These are phyloP conservation scores for Lamellibrachia columna DNA, from an alignment of 2,888 invertebrate species.

Conservation along the genomic window DNA sequence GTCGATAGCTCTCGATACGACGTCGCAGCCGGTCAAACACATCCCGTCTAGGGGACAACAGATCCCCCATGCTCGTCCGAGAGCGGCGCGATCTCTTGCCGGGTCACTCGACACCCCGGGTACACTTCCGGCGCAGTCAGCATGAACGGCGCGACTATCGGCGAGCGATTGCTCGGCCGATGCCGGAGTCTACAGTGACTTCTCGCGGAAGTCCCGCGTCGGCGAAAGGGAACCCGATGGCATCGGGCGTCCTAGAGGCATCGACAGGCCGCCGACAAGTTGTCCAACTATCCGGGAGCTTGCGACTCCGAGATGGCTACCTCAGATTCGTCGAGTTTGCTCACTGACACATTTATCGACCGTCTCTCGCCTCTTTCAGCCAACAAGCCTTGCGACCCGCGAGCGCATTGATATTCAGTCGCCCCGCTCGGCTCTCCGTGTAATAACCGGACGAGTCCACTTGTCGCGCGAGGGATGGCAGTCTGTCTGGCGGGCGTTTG, in stretches of 20 bases:
- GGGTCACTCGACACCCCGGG: constrained; percentile 12
- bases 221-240: background rate
- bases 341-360: constrained; percentile 16
- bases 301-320: background rate
- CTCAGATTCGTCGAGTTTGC: constrained; percentile 11
- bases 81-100: background rate
- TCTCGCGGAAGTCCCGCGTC: background rate
- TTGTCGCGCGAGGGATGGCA: background rate
- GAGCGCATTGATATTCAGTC: constrained; percentile 6
- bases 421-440: background rate
- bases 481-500: background rate
- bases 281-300: constrained; percentile 6
- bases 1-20: constrained; percentile 86
- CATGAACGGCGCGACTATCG: background rate
- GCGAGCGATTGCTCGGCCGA: constrained; percentile 1
- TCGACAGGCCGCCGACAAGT: constrained; percentile 5
- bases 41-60: constrained; percentile 70
- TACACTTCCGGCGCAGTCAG: background rate
- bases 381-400: constrained; percentile 13
- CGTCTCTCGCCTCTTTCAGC: background rate
- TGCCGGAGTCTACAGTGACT: background rate
- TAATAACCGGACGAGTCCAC: background rate
- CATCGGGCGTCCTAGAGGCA: background rate
- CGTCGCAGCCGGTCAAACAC: constrained; percentile 85
- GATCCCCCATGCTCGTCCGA: constrained; percentile 65